Conservation (phyloP, 2,113 vertebrate genomes). For the Morone saxatilis region DNA sequence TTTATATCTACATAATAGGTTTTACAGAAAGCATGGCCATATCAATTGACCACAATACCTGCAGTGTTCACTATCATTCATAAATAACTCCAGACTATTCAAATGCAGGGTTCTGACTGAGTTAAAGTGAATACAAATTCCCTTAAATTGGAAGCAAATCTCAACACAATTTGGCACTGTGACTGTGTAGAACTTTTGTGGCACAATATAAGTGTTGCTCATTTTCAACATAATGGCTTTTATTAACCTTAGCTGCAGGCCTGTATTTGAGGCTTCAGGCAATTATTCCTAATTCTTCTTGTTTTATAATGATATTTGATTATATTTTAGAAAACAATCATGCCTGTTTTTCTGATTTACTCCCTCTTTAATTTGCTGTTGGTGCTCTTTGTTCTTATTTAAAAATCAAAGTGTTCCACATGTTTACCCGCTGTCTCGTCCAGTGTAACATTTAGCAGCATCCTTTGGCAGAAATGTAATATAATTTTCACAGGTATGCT, state of each 20-base stretch:
- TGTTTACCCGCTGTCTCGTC: neutral
- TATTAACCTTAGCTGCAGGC: slow-evolving; percentile 45
- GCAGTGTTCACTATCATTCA: slow-evolving; percentile 44
- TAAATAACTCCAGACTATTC: slow-evolving; percentile 37
- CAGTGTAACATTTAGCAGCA: too few relatives aligned
- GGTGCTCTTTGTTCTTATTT: neutral
- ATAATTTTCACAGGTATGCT: neutral
- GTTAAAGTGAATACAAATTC: slow-evolving; percentile 31
- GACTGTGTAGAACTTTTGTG: slow-evolving; percentile 10
- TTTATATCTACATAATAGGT: slow-evolving; percentile 23
- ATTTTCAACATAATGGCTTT: slow-evolving; percentile 36
- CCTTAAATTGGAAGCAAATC: slow-evolving; percentile 20
- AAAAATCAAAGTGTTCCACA: neutral
- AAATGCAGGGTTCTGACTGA: slow-evolving; percentile 27
- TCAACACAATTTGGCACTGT: slow-evolving; percentile 23
- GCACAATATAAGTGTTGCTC: slow-evolving; percentile 21
- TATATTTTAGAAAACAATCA: neutral
- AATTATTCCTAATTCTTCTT: slow-evolving; percentile 16
- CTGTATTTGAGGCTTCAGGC: slow-evolving; percentile 29
- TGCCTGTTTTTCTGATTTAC: neutral
- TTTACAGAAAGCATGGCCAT: slow-evolving; percentile 32
- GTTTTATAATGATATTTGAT: slow-evolving; percentile 8
- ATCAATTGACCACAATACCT: slow-evolving; percentile 35
- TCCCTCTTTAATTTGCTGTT: neutral
- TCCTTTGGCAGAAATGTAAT: too few relatives aligned